phyloP scores from a whole-genome alignment of 2,797 vertebrate genomes.

The Passerculus sandwichensis region DNA sequence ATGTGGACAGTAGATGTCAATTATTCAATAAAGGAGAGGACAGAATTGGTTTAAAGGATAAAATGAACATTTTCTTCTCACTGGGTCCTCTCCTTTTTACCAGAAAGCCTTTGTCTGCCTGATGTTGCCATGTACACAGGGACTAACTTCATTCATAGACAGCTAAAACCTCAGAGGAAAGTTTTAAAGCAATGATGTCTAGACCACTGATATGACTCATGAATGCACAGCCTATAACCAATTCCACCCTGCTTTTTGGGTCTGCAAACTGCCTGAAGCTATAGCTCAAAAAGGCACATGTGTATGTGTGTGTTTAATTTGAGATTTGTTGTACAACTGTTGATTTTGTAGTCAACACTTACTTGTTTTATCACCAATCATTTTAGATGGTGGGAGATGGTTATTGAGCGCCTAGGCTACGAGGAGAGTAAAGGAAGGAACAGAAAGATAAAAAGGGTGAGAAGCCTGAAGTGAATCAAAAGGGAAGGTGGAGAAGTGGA shows the following conservation, averaged over 20 bases:
- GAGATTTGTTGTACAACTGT: neutral
- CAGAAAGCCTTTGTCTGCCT: neutral
- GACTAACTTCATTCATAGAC: neutral
- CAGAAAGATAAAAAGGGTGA: neutral
- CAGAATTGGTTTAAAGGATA: neutral
- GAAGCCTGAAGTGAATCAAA: neutral
- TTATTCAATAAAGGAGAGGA: neutral
- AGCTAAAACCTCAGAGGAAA: conserved; percentile 33
- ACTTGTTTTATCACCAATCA: neutral
- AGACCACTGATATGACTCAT: conserved; percentile 53
- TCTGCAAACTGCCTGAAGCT: conserved; percentile 18
- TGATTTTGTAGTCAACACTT: neutral
- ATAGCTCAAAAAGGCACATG: neutral
- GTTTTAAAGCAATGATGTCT: conserved; percentile 47
- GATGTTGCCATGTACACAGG: neutral
- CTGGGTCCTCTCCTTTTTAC: neutral
- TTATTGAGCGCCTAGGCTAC: neutral
- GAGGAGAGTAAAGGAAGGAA: neutral
- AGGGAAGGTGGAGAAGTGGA: neutral
- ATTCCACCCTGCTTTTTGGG: conserved; percentile 15
- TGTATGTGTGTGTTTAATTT: neutral
- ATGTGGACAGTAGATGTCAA: neutral
- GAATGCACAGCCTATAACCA: conserved; percentile 4
- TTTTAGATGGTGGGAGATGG: neutral
- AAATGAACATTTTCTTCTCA: neutral